A percentile compares a stretch with the other conserved stretches of the same genome.
Conservation (phyloP, 2,888 invertebrate genomes). For the Tupiocoris notatus region DNA sequence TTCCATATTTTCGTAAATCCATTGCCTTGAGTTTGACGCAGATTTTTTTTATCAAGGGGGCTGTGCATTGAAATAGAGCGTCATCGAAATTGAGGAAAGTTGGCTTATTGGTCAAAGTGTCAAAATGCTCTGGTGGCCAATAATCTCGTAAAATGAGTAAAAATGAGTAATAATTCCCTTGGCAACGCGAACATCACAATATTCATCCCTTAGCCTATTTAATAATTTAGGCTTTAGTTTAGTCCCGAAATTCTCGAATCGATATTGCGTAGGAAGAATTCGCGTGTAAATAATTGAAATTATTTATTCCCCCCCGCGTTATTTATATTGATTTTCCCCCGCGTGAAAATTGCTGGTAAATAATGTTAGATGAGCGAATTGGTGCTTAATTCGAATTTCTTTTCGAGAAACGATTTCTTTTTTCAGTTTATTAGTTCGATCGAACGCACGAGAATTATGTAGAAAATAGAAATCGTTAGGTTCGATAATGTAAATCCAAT, state of each 20-base stretch:
- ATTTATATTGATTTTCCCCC: neutral
- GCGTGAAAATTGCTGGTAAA: neutral
- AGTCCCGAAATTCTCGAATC: neutral
- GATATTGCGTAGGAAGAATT: neutral
- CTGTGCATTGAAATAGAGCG: conserved; percentile 18
- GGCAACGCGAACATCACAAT: too few species aligned
- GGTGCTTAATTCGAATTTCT: neutral
- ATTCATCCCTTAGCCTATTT: too few species aligned
- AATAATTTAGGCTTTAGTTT: neutral
- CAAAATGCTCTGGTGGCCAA: neutral
- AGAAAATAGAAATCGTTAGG: too few species aligned
- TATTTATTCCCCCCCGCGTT: neutral
- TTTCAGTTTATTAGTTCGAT: too few species aligned
- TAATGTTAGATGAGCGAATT: neutral
- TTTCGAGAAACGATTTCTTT: too few species aligned
- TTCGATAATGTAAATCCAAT: too few species aligned
- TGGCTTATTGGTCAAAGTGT: neutral
- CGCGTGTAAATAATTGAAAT: neutral
- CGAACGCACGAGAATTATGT: too few species aligned
- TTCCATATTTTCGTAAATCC: too few species aligned
- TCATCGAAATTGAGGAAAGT: neutral
- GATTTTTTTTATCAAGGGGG: neutral
- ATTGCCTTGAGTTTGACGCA: too few species aligned
- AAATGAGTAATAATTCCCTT: too few species aligned
- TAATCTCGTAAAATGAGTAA: neutral